Percentiles rank a stretch among this genome's conserved stretches.
Conservation (phyloP, 2,888 invertebrate species). For the Ochlodes sylvanus region DNA sequence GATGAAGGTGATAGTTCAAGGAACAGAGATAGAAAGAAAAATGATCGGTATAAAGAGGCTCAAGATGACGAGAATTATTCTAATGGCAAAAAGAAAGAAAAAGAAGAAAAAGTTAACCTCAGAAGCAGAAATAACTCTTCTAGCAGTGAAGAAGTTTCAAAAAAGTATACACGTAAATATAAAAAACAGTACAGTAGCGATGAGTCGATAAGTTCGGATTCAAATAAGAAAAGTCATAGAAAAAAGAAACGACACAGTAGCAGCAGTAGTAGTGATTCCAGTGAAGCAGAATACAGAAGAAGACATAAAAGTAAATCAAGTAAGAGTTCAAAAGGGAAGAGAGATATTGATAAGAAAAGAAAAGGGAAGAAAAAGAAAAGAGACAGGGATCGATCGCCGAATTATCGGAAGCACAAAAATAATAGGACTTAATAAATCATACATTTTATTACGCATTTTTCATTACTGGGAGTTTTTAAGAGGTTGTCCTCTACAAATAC, state of each 20-base stretch:
- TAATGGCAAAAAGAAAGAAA: constrained; percentile 55
- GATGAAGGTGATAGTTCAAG: constrained; percentile 49
- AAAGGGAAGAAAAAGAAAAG: constrained; percentile 84
- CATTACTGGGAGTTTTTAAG: constrained; percentile 2
- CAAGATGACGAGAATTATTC: constrained; percentile 52
- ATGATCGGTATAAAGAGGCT: constrained; percentile 45
- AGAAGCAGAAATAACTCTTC: constrained; percentile 53
- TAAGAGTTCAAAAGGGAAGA: constrained; percentile 68
- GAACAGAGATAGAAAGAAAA: constrained; percentile 43
- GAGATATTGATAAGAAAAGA: constrained; percentile 84
- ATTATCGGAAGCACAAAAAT: constrained; percentile 79
- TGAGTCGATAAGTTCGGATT: constrained; percentile 62
- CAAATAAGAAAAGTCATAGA: constrained; percentile 46
- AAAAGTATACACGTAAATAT: constrained; percentile 44
- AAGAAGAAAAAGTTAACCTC: constrained; percentile 43
- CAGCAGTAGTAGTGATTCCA: constrained; percentile 58
- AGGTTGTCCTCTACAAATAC: no score
- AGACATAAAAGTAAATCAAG: constrained; percentile 62
- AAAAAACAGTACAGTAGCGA: constrained; percentile 57
- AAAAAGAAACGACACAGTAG: constrained; percentile 45
- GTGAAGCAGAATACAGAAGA: constrained; percentile 51
- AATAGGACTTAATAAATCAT: constrained; percentile 50
- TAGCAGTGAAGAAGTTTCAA: constrained; percentile 48
- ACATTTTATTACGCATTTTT: constrained; percentile 38
- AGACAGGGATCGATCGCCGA: constrained; percentile 80